phyloP scores from a whole-genome alignment of 2,797 vertebrate genomes.

The Spinus pinus region DNA sequence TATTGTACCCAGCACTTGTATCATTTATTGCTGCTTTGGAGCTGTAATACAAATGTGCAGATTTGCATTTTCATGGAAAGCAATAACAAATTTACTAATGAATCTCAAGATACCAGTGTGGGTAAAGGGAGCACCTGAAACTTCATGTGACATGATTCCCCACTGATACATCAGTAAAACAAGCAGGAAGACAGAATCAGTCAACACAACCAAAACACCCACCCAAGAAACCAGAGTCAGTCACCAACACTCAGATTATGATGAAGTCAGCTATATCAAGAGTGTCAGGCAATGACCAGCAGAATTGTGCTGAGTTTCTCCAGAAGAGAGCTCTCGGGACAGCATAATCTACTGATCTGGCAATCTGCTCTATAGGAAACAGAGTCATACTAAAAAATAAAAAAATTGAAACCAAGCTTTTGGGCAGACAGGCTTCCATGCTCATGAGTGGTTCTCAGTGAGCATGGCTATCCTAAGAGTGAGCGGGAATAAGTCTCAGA shows the following conservation, averaged over 20 bases:
- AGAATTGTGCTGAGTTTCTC: not conserved
- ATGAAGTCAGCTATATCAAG: fast-evolving
- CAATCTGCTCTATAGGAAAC: not conserved
- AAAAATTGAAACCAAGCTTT: not conserved
- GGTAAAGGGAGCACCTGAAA: not conserved
- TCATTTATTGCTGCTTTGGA: not conserved
- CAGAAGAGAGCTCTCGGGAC: not conserved
- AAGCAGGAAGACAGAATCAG: not conserved
- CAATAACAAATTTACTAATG: not conserved
- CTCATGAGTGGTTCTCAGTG: not conserved
- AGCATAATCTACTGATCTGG: not conserved
- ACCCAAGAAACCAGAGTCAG: not conserved
- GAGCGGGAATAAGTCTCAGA: not conserved
- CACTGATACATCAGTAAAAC: not conserved
- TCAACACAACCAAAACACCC: not conserved
- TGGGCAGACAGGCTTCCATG: not conserved
- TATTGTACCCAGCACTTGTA: not conserved
- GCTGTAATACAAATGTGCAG: not conserved
- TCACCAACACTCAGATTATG: not conserved
- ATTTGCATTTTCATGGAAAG: not conserved
- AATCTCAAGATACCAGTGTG: not conserved
- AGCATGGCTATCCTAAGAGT: not conserved
- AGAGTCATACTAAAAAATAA: not conserved
- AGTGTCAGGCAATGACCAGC: not conserved
- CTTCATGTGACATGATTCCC: not conserved